Evolutionary conservation across 2,113 vertebrate species (phyloP).

Genomic region (Istiophorus platypterus): DNA sequence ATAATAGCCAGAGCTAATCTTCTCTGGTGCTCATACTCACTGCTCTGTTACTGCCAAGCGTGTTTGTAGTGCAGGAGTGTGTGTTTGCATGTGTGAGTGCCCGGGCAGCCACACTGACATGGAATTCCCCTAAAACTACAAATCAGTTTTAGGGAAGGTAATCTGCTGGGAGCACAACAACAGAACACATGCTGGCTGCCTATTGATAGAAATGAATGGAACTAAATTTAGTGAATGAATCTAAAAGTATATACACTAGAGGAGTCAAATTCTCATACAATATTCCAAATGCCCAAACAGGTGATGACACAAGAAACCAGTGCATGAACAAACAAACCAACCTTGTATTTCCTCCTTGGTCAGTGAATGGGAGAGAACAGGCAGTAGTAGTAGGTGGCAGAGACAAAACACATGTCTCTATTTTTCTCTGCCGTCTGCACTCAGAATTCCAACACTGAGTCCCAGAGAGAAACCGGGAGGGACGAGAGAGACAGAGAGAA

Average conservation of each 20-base stretch:
- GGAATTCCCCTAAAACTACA: constrained; percentile 72
- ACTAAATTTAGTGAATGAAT: no score
- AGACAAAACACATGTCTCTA: constrained; percentile 75
- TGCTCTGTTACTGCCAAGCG: constrained; percentile 43
- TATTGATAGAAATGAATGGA: constrained; percentile 18
- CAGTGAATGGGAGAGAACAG: constrained; percentile 66
- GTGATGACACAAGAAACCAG: constrained; percentile 1
- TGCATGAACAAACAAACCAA: constrained; percentile 49
- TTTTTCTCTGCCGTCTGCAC: constrained; percentile 39
- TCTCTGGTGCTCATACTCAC: constrained; percentile 58
- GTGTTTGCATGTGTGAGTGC: constrained; percentile 1
- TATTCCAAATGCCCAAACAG: neutral
- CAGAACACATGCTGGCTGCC: neutral
- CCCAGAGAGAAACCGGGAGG: constrained; percentile 39
- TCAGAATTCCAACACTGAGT: constrained; percentile 55
- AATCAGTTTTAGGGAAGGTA: constrained; percentile 24
- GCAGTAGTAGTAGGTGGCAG: constrained; percentile 55
- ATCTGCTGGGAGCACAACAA: constrained; percentile 3
- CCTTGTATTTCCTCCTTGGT: constrained; percentile 69
- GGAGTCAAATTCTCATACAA: neutral
- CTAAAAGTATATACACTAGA: neutral
- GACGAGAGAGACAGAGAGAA: neutral
- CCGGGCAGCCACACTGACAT: neutral
- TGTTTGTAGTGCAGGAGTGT: constrained; percentile 55
- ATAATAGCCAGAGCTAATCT: constrained; percentile 72